Evolutionary conservation across 1,140 invertebrate species (phyloP).

Genomic region (Triops cancriformis): DNA sequence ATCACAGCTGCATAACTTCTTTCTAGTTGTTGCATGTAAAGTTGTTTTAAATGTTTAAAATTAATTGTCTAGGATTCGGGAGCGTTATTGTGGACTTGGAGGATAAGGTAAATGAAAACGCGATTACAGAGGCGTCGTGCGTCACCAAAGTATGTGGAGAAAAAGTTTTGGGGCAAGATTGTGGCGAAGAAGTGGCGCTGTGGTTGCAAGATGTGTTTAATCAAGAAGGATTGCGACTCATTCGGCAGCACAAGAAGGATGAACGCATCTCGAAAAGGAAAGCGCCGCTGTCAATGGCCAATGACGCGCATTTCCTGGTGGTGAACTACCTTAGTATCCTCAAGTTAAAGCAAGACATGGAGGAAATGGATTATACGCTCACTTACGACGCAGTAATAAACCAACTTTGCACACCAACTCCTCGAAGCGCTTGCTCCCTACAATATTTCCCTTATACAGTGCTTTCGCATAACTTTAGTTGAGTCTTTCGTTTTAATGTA

Average conservation of each 20-base stretch:
- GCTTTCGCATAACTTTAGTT: background rate
- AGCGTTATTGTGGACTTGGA: conserved; percentile 29
- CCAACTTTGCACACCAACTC: background rate
- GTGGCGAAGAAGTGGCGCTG: conserved; percentile 62
- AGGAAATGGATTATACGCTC: conserved; percentile 40
- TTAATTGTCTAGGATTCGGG: conserved; percentile 28
- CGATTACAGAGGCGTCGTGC: conserved; percentile 44
- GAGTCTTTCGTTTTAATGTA: conserved; percentile 33
- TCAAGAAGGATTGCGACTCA: conserved; percentile 55
- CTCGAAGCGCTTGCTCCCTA: no score
- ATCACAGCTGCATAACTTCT: no score
- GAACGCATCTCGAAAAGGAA: conserved; percentile 21
- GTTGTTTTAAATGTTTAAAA: background rate
- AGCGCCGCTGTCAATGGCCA: conserved; percentile 57
- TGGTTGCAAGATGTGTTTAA: conserved; percentile 65
- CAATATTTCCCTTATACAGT: background rate
- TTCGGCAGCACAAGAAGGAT: conserved; percentile 47
- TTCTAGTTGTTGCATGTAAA: background rate
- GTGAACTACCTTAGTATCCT: conserved; percentile 65
- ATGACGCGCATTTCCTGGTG: conserved; percentile 80
- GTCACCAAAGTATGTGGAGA: conserved; percentile 78
- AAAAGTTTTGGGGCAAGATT: conserved; percentile 66
- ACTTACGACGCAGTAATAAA: background rate
- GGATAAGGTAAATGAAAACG: conserved; percentile 19
- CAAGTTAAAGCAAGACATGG: conserved; percentile 44